These are phyloP conservation scores for Siniperca chuatsi DNA, from an alignment of 2,113 vertebrate genomes.

Conservation along the genomic window DNA sequence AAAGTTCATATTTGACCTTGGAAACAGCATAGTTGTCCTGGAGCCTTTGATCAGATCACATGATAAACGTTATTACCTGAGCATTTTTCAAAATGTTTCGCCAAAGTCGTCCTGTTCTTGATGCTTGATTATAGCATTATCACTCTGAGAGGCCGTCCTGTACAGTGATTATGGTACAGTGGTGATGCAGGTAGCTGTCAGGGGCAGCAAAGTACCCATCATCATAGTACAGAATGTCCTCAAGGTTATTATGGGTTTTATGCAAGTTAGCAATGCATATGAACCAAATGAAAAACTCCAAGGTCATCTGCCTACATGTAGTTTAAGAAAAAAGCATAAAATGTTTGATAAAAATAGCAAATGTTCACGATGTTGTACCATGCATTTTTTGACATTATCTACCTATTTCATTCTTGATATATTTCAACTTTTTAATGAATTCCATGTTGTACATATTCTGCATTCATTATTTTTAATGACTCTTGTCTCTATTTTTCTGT, in stretches of 20 bases:
- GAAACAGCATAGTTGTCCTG: neutral
- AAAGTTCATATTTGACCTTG: too few relatives aligned
- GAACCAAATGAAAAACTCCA: neutral
- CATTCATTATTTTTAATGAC: neutral
- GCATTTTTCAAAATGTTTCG: neutral
- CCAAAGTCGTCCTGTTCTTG: constrained; percentile 13
- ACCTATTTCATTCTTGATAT: neutral
- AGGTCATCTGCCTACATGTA: neutral
- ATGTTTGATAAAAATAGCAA: neutral
- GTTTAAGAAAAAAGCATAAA: too few relatives aligned
- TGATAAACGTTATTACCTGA: neutral
- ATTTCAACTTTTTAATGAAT: neutral
- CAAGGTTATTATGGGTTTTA: constrained; percentile 26
- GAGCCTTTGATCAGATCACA: neutral
- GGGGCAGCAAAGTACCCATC: neutral
- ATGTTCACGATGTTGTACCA: neutral
- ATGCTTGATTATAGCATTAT: constrained; percentile 3
- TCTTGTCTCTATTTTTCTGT: neutral
- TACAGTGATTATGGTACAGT: constrained; percentile 13
- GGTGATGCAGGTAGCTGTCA: constrained; percentile 1
- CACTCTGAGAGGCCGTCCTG: neutral
- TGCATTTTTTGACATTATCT: neutral
- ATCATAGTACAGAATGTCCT: constrained; percentile 12
- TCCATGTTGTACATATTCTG: neutral
- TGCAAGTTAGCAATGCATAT: neutral